Evolutionary conservation across 2,113 vertebrate genomes (phyloP).

Genomic region (Rattus rattus): DNA sequence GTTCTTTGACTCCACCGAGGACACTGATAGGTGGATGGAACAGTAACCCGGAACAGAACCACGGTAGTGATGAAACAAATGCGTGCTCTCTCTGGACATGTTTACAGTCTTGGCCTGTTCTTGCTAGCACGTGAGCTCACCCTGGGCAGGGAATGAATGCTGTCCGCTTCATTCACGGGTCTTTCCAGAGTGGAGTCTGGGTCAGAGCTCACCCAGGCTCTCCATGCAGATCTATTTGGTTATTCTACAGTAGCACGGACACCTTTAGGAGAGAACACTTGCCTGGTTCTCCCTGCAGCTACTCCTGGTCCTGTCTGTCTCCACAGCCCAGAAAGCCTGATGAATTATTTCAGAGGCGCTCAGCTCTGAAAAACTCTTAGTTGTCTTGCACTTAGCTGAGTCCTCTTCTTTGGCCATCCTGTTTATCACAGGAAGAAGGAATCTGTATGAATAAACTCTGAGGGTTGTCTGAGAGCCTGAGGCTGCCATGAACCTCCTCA

Average conservation of each 20-base stretch:
- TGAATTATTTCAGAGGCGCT: background rate
- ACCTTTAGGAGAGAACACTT: background rate
- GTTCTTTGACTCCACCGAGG: background rate
- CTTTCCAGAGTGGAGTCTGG: background rate
- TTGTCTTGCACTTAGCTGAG: background rate
- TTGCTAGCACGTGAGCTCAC: background rate
- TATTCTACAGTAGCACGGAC: background rate
- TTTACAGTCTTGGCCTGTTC: background rate
- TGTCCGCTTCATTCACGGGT: background rate
- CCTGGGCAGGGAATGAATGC: fast-evolving
- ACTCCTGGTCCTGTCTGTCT: background rate
- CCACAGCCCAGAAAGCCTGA: background rate
- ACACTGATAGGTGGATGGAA: fast-evolving
- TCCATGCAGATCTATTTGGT: fast-evolving
- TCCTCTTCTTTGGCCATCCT: too few species aligned
- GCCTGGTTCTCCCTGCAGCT: background rate
- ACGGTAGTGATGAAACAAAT: fast-evolving
- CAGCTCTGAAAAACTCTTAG: background rate
- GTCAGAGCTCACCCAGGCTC: background rate
- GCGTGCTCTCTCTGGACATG: fast-evolving
- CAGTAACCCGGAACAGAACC: background rate
- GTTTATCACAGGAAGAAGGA: background rate
- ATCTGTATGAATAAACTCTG: background rate
- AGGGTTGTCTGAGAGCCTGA: background rate
- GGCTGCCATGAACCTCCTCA: background rate